These are phyloP conservation scores for Peromyscus leucopus DNA, from an alignment of 2,113 vertebrate genomes.

Conservation along the genomic window DNA sequence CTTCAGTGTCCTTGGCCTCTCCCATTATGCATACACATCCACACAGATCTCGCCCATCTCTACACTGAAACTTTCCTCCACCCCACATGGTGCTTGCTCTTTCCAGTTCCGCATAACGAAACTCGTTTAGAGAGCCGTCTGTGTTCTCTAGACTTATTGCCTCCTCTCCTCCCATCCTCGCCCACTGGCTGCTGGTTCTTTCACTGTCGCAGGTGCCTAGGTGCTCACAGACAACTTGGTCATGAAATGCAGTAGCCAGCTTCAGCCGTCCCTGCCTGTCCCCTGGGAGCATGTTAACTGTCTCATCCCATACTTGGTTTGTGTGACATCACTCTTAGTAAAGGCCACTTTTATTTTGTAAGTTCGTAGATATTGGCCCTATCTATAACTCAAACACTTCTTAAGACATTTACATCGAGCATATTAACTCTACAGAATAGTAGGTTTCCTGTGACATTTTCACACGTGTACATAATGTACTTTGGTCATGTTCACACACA, in stretches of 20 bases:
- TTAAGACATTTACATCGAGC: background rate
- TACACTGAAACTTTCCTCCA: background rate
- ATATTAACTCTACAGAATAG: background rate
- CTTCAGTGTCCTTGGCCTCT: background rate
- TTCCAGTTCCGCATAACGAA: background rate
- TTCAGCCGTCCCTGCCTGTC: background rate
- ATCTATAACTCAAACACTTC: background rate
- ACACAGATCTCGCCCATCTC: background rate
- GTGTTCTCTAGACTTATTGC: background rate
- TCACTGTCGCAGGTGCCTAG: background rate
- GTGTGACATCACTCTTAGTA: background rate
- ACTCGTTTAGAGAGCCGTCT: background rate
- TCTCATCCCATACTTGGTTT: background rate
- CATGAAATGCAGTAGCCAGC: background rate
- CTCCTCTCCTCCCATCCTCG: background rate
- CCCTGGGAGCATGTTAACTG: background rate
- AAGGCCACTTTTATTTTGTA: background rate
- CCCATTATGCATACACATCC: background rate
- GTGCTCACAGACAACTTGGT: no score
- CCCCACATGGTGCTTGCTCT: background rate
- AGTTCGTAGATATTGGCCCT: background rate
- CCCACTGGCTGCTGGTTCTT: background rate
- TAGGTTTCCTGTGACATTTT: background rate
- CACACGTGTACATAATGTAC: background rate
- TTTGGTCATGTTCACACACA: background rate